These are phyloP conservation scores for Cichladusa arquata DNA, from an alignment of 2,113 vertebrate species.

Conservation along the genomic window DNA sequence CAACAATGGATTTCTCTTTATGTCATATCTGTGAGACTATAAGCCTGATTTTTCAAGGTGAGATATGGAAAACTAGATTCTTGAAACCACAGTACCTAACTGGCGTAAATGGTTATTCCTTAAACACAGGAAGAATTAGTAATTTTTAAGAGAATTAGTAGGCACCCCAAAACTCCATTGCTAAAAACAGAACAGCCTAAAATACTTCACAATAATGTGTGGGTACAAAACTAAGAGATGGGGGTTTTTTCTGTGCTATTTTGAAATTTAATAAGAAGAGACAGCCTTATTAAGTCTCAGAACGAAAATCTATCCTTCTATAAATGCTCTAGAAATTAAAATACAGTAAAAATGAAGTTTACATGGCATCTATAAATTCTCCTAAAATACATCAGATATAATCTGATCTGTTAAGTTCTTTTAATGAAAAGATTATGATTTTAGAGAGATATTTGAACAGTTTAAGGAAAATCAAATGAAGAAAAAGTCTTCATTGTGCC, in stretches of 20 bases:
- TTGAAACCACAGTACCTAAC: neutral
- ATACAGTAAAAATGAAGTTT: neutral
- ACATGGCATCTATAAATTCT: neutral
- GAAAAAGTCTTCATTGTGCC: neutral
- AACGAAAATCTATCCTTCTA: neutral
- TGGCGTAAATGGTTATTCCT: neutral
- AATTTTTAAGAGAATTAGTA: neutral
- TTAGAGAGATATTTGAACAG: neutral
- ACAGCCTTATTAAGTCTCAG: neutral
- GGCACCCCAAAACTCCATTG: neutral
- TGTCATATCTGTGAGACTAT: neutral
- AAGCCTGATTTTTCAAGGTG: neutral
- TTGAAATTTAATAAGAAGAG: neutral
- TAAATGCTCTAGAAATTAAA: neutral
- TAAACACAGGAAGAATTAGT: neutral
- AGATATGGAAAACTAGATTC: neutral
- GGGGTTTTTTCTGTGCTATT: neutral
- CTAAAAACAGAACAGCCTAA: neutral
- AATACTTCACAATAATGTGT: accelerated
- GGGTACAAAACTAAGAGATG: neutral
- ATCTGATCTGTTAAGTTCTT: neutral
- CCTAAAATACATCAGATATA: neutral
- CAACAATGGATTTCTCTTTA: neutral
- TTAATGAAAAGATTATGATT: neutral
- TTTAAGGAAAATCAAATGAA: neutral